A percentile compares a stretch with the other conserved stretches of the same genome.
Evolutionary conservation across 2,888 invertebrate species (phyloP).

Genomic region (Eumacrocentrus americanus): DNA sequence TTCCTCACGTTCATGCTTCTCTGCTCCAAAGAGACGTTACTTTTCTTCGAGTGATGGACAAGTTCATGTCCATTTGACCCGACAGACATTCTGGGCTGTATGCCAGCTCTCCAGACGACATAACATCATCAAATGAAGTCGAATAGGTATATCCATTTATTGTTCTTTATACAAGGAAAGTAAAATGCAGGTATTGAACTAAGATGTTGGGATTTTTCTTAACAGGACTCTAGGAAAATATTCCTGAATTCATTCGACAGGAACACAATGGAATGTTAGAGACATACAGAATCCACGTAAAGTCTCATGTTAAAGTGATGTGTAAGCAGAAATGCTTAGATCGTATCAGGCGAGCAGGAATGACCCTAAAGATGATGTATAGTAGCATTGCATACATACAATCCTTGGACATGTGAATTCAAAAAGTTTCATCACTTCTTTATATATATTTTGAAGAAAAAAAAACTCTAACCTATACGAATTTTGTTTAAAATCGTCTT

Average conservation of each 20-base stretch:
- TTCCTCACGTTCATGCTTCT: slow-evolving; percentile 34
- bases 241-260: too few relatives aligned
- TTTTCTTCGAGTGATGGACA: slow-evolving; percentile 46
- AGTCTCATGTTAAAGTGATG: slow-evolving; percentile 27
- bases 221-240: slow-evolving; percentile 31
- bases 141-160: neutral
- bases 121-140: neutral
- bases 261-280: too few relatives aligned
- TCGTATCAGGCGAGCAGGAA: slow-evolving; percentile 31
- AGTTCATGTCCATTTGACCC: slow-evolving; percentile 35
- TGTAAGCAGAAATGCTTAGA: slow-evolving; percentile 34
- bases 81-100: neutral
- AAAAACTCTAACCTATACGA: too few relatives aligned
- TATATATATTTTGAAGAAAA: too few relatives aligned
- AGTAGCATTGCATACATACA: neutral
- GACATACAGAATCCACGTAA: slow-evolving; percentile 12
- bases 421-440: too few relatives aligned
- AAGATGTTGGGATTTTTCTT: slow-evolving; percentile 34
- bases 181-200: slow-evolving; percentile 34
- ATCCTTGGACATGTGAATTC: too few relatives aligned
- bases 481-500: too few relatives aligned
- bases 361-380: neutral
- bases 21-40: slow-evolving; percentile 40
- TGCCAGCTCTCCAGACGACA: neutral
- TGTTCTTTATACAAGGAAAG: slow-evolving; percentile 29